A percentile compares a stretch with the other conserved stretches of the same genome.
Evolutionary conservation across 2,797 vertebrate species (phyloP).

Genomic region (Astyanax mexicanus): DNA sequence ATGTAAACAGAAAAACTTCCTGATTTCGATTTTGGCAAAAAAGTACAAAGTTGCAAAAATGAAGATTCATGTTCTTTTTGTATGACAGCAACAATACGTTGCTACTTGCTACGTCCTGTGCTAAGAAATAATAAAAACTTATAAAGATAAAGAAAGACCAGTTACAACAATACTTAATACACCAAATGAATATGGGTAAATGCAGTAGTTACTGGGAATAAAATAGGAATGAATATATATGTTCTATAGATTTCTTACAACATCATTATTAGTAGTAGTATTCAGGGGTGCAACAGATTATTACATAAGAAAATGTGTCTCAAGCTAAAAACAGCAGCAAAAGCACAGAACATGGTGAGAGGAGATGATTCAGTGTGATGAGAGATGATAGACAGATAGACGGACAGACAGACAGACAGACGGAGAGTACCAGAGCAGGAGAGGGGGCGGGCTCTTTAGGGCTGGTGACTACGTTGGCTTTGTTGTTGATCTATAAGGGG

Average conservation of each 20-base stretch:
- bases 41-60: too few relatives aligned
- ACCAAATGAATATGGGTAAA: neutral
- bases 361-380: neutral
- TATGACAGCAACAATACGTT: neutral
- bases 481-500: slow-evolving; percentile 96
- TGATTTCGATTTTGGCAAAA: too few relatives aligned
- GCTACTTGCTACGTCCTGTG: slow-evolving; percentile 9
- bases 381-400: slow-evolving; percentile 11
- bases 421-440: slow-evolving; percentile 92
- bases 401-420: slow-evolving; percentile 26
- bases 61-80: too few relatives aligned
- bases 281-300: slow-evolving; percentile 5
- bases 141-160: neutral
- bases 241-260: too few relatives aligned
- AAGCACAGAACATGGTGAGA: neutral
- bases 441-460: slow-evolving; percentile 93
- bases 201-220: neutral
- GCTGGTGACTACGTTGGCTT: slow-evolving; percentile 97
- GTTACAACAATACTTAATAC: neutral
- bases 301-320: neutral
- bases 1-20: too few relatives aligned
- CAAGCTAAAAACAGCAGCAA: slow-evolving; percentile 22
- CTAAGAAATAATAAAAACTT: slow-evolving; percentile 5
- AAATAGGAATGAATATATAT: neutral
- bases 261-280: too few relatives aligned